These are phyloP conservation scores for Spodoptera exigua DNA, from an alignment of 2,888 invertebrate genomes.

Conservation along the genomic window DNA sequence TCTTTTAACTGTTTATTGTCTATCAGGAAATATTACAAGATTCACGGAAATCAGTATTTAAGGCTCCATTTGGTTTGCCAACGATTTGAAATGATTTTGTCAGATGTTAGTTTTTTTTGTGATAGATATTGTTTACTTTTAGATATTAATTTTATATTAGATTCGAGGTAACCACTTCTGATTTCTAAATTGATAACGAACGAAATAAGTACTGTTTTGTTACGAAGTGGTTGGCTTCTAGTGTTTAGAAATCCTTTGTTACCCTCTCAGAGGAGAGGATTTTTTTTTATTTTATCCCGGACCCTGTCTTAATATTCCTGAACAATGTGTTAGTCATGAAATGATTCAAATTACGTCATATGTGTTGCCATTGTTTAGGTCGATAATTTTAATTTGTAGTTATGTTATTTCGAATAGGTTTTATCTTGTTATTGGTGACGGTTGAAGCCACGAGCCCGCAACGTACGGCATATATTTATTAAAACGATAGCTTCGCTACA, in stretches of 20 bases:
- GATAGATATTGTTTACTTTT: slow-evolving; percentile 83
- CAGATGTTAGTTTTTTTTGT: slow-evolving; percentile 75
- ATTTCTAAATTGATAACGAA: slow-evolving; percentile 51
- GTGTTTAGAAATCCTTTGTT: slow-evolving; percentile 53
- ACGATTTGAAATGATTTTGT: slow-evolving; percentile 63
- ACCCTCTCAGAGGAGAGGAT: slow-evolving; percentile 43
- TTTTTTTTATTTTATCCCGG: slow-evolving; percentile 42
- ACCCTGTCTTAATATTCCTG: slow-evolving; percentile 67
- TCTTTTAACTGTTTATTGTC: slow-evolving; percentile 46
- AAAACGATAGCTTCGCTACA: slow-evolving; percentile 76
- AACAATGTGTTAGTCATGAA: slow-evolving; percentile 81
- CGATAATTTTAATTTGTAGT: slow-evolving; percentile 72
- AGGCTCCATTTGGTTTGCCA: slow-evolving; percentile 54
- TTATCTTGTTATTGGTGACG: slow-evolving; percentile 73
- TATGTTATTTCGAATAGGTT: slow-evolving; percentile 73
- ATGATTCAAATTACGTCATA: slow-evolving; percentile 79
- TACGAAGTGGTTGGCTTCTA: slow-evolving; percentile 43
- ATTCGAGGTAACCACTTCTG: slow-evolving; percentile 59
- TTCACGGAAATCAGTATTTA: slow-evolving; percentile 67
- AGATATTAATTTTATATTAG: slow-evolving; percentile 72
- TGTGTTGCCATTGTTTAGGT: slow-evolving; percentile 87
- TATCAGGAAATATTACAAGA: slow-evolving; percentile 41
- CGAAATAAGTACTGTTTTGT: slow-evolving; percentile 45
- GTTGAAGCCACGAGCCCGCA: slow-evolving; percentile 59
- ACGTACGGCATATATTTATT: slow-evolving; percentile 66